phyloP scores from a whole-genome alignment of 2,797 vertebrate species.

The Sebastes wilsoni region DNA sequence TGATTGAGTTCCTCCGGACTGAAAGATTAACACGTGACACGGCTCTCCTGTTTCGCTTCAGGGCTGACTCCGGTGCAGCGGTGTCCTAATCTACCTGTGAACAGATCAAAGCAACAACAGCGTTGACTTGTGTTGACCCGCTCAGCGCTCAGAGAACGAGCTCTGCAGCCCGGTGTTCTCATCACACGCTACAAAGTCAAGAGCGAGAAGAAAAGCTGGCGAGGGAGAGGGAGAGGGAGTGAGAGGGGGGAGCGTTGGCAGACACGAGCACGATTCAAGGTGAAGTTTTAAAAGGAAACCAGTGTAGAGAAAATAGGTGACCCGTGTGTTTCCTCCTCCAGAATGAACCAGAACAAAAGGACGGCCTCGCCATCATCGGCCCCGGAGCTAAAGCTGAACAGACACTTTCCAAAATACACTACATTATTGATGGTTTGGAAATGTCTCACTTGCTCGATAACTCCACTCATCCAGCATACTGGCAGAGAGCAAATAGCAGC shows the following conservation, averaged over 20 bases:
- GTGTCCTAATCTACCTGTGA: neutral
- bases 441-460: neutral
- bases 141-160: neutral
- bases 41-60: neutral
- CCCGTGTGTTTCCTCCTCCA: neutral
- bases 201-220: neutral
- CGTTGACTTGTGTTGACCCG: neutral
- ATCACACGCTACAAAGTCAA: neutral
- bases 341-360: neutral
- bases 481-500: neutral
- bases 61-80: neutral
- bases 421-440: neutral
- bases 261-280: slow-evolving; percentile 5
- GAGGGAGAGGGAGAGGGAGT: neutral
- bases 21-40: neutral
- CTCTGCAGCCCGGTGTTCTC: neutral
- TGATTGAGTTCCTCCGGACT: neutral
- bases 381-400: neutral
- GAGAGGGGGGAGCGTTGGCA: neutral
- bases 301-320: slow-evolving; percentile 22
- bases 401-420: neutral
- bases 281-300: slow-evolving; percentile 32
- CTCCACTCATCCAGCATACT: neutral
- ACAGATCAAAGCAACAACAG: neutral
- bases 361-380: neutral